These are phyloP conservation scores for Cryptotis parvus DNA, from an alignment of 2,113 vertebrate species.

Conservation along the genomic window DNA sequence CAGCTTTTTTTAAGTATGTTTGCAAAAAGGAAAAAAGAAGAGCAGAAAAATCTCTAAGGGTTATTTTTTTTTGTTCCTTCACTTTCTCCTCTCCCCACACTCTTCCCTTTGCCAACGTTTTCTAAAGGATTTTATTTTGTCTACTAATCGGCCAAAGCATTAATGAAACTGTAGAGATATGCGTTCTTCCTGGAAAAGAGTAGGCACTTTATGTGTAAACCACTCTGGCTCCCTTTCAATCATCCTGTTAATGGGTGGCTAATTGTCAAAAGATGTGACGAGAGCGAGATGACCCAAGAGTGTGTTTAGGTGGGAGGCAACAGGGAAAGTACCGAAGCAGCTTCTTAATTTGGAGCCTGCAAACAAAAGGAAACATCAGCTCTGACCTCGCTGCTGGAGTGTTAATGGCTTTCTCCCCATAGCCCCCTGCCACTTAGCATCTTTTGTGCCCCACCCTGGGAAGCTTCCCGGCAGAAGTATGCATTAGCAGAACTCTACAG, in stretches of 20 bases:
- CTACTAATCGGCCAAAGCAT: conserved; percentile 81
- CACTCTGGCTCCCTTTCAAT: conserved; percentile 87
- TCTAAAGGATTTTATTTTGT: conserved; percentile 80
- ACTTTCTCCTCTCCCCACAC: neutral
- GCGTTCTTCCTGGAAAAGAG: conserved; percentile 86
- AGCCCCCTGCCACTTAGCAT: conserved; percentile 88
- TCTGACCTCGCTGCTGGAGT: conserved; percentile 90
- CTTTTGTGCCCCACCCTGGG: conserved; percentile 86
- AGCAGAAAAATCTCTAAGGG: conserved; percentile 58
- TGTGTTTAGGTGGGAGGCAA: conserved; percentile 87
- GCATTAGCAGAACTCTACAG: conserved; percentile 88
- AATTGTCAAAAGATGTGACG: conserved; percentile 89
- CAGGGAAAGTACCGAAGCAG: conserved; percentile 83
- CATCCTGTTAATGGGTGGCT: conserved; percentile 90
- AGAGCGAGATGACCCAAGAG: conserved; percentile 88
- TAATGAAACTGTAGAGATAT: conserved; percentile 86
- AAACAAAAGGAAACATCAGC: conserved; percentile 91
- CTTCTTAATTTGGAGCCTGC: conserved; percentile 90
- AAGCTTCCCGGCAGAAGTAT: conserved; percentile 88
- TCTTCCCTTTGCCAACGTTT: conserved; percentile 65
- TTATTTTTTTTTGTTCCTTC: conserved; percentile 61
- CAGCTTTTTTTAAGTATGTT: conserved; percentile 61
- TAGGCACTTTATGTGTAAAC: conserved; percentile 85
- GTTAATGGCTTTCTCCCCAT: conserved; percentile 91
- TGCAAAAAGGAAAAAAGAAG: conserved; percentile 66